Conservation (phyloP, 64 coral and sea anemone genomes). For the Trachythela sp. region DNA sequence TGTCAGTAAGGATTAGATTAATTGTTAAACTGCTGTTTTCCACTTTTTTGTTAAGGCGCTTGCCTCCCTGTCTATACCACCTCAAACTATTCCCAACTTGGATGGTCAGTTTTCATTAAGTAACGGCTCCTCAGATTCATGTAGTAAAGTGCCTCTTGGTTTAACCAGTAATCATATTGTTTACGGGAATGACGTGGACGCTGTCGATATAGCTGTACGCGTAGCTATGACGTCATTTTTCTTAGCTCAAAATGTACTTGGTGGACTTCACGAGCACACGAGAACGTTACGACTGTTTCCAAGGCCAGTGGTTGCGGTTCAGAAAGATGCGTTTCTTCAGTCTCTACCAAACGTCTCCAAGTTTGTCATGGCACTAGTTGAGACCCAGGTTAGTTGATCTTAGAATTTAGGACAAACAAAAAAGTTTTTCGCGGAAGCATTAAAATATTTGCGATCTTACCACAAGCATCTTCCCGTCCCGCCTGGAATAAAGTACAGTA, state of each 20-base stretch:
- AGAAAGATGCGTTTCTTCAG: slow-evolving; percentile 76
- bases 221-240: slow-evolving; percentile 93
- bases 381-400: slow-evolving; percentile 58
- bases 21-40: neutral
- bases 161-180: slow-evolving; percentile 43
- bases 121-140: neutral
- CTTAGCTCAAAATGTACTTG: slow-evolving; percentile 56
- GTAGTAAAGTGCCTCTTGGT: slow-evolving; percentile 32
- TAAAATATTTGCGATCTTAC: too few species aligned
- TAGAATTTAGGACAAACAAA: too few species aligned
- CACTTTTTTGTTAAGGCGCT: neutral
- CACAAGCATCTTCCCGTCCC: too few species aligned
- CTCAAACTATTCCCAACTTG: slow-evolving; percentile 11
- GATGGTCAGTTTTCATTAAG: slow-evolving; percentile 8
- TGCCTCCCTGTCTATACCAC: neutral
- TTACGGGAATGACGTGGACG: slow-evolving; percentile 93
- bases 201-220: slow-evolving; percentile 83
- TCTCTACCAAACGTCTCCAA: slow-evolving; percentile 71
- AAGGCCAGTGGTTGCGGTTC: slow-evolving; percentile 82
- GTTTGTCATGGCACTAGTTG: slow-evolving; percentile 70
- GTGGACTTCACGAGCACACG: slow-evolving; percentile 74
- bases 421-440: too few species aligned
- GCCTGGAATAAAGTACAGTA: too few species aligned
- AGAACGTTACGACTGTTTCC: slow-evolving; percentile 78
- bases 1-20: too few species aligned